These are phyloP conservation scores for Taenaris catops DNA, from an alignment of 2,888 invertebrate species.

Conservation along the genomic window DNA sequence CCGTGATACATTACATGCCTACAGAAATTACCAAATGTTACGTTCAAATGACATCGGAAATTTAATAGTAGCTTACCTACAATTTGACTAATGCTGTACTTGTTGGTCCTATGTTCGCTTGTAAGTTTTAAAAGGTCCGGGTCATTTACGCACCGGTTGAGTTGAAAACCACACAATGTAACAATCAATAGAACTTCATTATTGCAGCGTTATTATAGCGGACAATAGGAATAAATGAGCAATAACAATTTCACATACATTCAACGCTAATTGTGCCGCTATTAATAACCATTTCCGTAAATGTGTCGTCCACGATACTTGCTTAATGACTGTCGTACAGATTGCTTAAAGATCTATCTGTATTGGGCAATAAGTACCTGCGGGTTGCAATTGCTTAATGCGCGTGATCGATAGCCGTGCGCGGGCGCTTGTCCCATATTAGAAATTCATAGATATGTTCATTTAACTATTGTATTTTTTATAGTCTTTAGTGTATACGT, in stretches of 20 bases:
- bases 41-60: too few relatives aligned
- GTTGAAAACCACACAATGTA: too few relatives aligned
- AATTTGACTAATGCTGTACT: too few relatives aligned
- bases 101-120: too few relatives aligned
- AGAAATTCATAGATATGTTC: conserved; percentile 16
- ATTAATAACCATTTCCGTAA: conserved; percentile 20
- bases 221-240: conserved; percentile 1
- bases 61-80: too few relatives aligned
- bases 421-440: conserved; percentile 18
- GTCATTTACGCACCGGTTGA: too few relatives aligned
- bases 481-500: conserved; percentile 1
- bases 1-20: too few relatives aligned
- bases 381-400: conserved; percentile 23
- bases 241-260: conserved; percentile 3
- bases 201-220: neutral
- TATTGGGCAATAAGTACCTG: conserved; percentile 22
- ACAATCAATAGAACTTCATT: too few relatives aligned
- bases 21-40: too few relatives aligned
- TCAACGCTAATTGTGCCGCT: conserved; percentile 15
- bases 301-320: conserved; percentile 18
- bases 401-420: conserved; percentile 22
- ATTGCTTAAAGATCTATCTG: conserved; percentile 20
- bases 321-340: conserved; percentile 20
- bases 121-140: too few relatives aligned
- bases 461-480: conserved; percentile 2